Conservation (phyloP, 2,113 vertebrate genomes). For the Nycticryphes semicollaris region DNA sequence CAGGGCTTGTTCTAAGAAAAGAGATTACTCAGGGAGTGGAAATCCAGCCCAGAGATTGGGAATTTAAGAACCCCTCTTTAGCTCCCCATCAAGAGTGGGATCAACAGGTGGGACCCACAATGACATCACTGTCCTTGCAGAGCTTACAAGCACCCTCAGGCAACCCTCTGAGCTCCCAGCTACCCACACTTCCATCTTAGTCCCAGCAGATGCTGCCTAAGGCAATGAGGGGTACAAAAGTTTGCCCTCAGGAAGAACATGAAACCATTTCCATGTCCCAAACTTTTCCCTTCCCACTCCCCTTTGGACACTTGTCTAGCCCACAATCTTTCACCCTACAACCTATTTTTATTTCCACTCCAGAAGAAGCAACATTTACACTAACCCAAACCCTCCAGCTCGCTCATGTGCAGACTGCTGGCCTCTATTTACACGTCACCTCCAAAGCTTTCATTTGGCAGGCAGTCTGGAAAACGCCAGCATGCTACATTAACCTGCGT, state of each 20-base stretch:
- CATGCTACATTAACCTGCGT: neutral
- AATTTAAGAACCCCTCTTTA: neutral
- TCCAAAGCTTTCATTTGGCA: conserved; percentile 21
- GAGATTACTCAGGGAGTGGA: neutral
- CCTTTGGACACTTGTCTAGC: neutral
- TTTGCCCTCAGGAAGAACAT: neutral
- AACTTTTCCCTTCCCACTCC: neutral
- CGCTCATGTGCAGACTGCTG: neutral
- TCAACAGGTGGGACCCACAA: neutral
- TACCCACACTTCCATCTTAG: neutral
- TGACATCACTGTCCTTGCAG: neutral
- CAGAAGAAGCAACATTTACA: neutral
- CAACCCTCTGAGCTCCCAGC: neutral
- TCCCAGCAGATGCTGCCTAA: neutral
- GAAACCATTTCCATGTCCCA: neutral
- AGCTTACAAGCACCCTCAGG: neutral
- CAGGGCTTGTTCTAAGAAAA: neutral
- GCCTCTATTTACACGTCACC: neutral
- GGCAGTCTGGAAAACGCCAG: conserved; percentile 7
- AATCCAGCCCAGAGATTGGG: neutral
- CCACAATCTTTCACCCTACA: neutral
- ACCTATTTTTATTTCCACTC: neutral
- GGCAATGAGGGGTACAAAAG: neutral
- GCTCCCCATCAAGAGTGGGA: neutral
- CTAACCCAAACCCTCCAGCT: neutral